Base-by-base conservation (phyloP, 1,140 invertebrate genomes). In the Ceratina australensis region DNA sequence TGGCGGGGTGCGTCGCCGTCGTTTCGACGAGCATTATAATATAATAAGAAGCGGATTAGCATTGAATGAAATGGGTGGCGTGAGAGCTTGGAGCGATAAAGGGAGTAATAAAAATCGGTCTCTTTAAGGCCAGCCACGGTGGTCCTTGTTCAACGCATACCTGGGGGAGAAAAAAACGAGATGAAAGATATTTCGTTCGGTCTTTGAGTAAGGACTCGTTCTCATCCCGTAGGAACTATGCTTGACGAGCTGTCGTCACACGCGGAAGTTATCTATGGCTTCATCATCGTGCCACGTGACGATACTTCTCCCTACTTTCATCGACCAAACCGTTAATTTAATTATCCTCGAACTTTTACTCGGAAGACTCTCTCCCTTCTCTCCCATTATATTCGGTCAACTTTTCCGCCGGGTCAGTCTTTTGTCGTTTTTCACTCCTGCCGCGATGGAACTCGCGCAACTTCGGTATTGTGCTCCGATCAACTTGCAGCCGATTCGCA, bases 1-100 rank as follows among this genome's bases (percentile, higher is more conserved):
- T 80, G 78, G 79, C 66, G 81, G 28, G 28, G 28, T 33, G 28
- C 28, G 28, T 33, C 79, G 80, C 22, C 82, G 86, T 88, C 86
- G 85, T 89, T 88, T 88, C 87, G 84, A 88, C 86, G 87, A 80
- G 88, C 87, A 90, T 92, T 92, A 90, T 92, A 92, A 92, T 91
- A 91, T 92, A 92, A 91, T 92, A 92, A 92, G 91, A 92, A 87
- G 88, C 86, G 89, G 87, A 92, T 92, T 92, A 92, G 91, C 91
- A 92, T 92, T 92, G 91, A 92, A 92, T 92, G 90, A 90, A 90
- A 89, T 90, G 88, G 87, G 84, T 90, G 88, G 86, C 83, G 87
- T 84, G 79, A 84, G 86, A 74, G 15, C 79, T 20, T 79, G 82
- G 87, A 82, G 84, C 87, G 86, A 89, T 88, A 90, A 88, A 88